Conservation (phyloP, 2,888 invertebrate genomes). For the Synanthedon tipuliformis region DNA sequence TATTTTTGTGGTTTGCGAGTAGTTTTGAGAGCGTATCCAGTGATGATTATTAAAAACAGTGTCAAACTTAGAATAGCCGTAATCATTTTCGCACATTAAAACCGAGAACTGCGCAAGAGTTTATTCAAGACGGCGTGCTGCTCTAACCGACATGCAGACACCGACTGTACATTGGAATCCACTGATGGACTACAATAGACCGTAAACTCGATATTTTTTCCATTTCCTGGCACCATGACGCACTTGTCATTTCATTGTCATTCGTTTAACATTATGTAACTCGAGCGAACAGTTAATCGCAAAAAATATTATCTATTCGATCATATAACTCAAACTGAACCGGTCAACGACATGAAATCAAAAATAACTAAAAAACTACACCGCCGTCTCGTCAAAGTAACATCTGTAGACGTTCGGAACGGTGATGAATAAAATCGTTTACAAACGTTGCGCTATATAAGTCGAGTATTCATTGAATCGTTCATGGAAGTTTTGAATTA, state of each 20-base stretch:
- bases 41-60: slow-evolving; percentile 13
- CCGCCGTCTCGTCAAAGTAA: not conserved
- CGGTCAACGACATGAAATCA: not conserved
- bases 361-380: not conserved
- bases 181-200: not conserved
- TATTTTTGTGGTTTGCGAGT: slow-evolving; percentile 52
- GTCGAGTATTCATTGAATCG: not conserved
- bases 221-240: not conserved
- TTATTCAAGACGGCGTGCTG: not conserved
- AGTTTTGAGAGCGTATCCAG: slow-evolving; percentile 11
- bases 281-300: no score
- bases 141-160: not conserved
- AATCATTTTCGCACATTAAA: slow-evolving; percentile 11
- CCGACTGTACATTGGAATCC: not conserved
- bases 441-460: not conserved
- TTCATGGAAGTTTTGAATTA: not conserved
- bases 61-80: slow-evolving; percentile 6
- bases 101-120: not conserved
- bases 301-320: no score
- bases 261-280: not conserved
- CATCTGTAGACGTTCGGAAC: not conserved
- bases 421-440: not conserved
- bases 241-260: not conserved
- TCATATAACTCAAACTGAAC: not conserved
- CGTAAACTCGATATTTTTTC: not conserved